Evolutionary conservation across 2,888 invertebrate genomes (phyloP), one percentile per base, ranked within the genome.

Genomic region (Phasia obesa): DNA sequence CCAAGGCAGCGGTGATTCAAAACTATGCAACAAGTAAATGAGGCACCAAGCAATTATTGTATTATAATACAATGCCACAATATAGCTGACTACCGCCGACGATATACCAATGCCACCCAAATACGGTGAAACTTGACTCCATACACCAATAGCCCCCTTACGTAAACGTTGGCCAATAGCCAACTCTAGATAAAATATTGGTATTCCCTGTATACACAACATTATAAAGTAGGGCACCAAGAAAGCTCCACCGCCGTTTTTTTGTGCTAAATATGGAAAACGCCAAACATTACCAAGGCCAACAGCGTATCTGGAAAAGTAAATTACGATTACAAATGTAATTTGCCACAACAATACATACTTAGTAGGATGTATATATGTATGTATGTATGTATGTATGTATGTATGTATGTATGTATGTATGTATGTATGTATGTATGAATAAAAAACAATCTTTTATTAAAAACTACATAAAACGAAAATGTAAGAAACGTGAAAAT

Each of bases 21-120:
- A 98, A 91, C 98, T 98, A 93, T 97, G 96, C 86, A 96, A 95
- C 89, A 98, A 95, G 92, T 98, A 98, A 92, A 97, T 98, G 89
- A 98, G 93, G 90, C 98, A 98, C 99, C 99, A 99, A 81, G 98
- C 98, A 86, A 99, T 98, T 87, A 99, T 98, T 81, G 98, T 98
- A 92, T 99, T 99, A 92, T 99, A 99, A 92, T 99, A 99, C 85
- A 99, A 93, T 13, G 98, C 98, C 85, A 99, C 98, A 90, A 98
- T 97, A 92, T 98, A 98, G 0, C 98, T 98, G 38, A 99, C 98
- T 84, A 99, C 96, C 1, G 98, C 98, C 74, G 97, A 97, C 88
- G 98, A 97, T 86, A 98, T 95, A 21, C 98, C 97, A 77, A 97
- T 97, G 15, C 97, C 97, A 19, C 95, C 96, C 87, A 97, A 92